Conservation (phyloP, 2,113 vertebrate genomes). For the Callocephalon fimbriatum region DNA sequence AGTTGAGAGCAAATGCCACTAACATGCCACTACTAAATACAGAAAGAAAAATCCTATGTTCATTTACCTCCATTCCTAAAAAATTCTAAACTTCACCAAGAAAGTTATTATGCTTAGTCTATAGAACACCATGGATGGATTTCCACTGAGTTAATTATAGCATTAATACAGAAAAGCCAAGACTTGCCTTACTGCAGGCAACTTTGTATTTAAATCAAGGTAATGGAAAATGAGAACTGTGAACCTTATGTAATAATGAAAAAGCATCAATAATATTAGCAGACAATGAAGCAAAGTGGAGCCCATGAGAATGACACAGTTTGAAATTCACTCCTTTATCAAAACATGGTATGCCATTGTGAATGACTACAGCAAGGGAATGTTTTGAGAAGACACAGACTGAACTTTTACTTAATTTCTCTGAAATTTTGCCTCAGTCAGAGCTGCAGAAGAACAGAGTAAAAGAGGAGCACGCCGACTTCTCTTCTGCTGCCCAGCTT, state of each 20-base stretch:
- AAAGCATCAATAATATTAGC: not conserved
- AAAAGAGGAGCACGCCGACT: not conserved
- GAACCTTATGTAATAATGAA: not conserved
- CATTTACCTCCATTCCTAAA: not conserved
- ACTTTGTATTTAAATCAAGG: not conserved
- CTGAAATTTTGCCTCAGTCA: not conserved
- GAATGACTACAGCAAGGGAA: not conserved
- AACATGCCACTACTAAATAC: not conserved
- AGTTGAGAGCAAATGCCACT: not conserved
- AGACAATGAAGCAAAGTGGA: not conserved
- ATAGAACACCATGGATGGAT: not conserved
- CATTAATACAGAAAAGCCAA: not conserved
- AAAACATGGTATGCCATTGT: rapidly evolving
- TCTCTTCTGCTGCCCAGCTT: not conserved
- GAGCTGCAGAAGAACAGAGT: not conserved
- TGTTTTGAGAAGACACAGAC: not conserved
- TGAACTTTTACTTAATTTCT: not conserved
- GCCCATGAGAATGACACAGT: rapidly evolving
- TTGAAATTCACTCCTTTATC: not conserved
- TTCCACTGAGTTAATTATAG: not conserved
- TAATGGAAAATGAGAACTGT: not conserved
- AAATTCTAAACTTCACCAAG: not conserved
- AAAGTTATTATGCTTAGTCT: not conserved
- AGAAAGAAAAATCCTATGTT: not conserved
- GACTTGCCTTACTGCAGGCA: not conserved